Evolutionary conservation across 2,797 vertebrate species (phyloP).

Genomic region (Sebastes goodei): DNA sequence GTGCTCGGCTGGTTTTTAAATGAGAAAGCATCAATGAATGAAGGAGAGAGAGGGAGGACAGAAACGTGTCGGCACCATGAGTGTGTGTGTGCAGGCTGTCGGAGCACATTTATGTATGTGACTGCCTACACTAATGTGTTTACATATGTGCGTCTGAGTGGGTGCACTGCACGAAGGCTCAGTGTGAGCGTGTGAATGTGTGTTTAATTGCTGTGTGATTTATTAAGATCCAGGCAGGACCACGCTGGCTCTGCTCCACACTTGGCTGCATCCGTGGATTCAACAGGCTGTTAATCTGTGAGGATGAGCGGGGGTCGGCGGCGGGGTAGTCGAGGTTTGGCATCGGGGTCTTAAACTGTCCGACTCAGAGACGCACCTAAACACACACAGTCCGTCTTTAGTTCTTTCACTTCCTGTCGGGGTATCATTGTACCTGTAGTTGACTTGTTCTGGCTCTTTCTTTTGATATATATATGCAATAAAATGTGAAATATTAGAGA

Average conservation of each 20-base stretch:
- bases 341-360: background rate
- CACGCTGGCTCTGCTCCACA: slow-evolving; percentile 25
- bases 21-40: slow-evolving; percentile 3
- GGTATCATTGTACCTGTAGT: background rate
- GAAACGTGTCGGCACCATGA: background rate
- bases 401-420: background rate
- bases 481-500: slow-evolving; percentile 6
- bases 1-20: background rate
- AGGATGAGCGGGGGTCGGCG: slow-evolving; percentile 43
- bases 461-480: slow-evolving; percentile 9
- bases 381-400: slow-evolving; percentile 4
- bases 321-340: background rate
- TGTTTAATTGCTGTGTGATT: slow-evolving; percentile 58
- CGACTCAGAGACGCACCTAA: background rate
- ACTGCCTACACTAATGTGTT: background rate
- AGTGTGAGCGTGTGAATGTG: slow-evolving; percentile 30
- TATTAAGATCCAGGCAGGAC: slow-evolving; percentile 37
- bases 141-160: background rate
- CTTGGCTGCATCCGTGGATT: slow-evolving; percentile 40
- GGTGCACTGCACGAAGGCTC: background rate
- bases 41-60: background rate
- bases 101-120: background rate
- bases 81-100: background rate
- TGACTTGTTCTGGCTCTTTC: slow-evolving; percentile 6
- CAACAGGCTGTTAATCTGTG: slow-evolving; percentile 58